Conservation (phyloP, 2,113 vertebrate species). For the Scortum barcoo region DNA sequence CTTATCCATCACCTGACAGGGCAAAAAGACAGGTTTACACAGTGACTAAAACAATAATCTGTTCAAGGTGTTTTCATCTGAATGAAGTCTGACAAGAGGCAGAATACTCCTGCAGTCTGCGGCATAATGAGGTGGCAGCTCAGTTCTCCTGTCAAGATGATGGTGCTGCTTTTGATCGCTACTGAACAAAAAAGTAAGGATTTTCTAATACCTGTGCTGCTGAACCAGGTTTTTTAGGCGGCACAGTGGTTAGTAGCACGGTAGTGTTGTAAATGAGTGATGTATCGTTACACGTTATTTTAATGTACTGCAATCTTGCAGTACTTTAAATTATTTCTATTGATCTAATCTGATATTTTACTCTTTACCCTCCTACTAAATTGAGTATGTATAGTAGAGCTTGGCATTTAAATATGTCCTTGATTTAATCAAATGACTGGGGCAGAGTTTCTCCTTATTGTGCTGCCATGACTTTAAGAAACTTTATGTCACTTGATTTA, state of each 20-base stretch:
- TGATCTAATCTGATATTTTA: conserved; percentile 1
- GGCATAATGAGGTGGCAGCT: conserved; percentile 7
- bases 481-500: conserved; percentile 30
- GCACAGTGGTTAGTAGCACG: neutral
- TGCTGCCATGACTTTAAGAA: neutral
- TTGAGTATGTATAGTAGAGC: neutral
- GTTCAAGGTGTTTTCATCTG: neutral
- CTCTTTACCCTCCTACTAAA: neutral
- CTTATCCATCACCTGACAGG: conserved; percentile 94
- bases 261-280: neutral
- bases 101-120: conserved; percentile 7
- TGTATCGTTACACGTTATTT: neutral
- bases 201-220: neutral
- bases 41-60: neutral
- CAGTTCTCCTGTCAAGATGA: conserved; percentile 8
- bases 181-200: neutral
- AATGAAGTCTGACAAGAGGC: conserved; percentile 4
- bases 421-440: neutral
- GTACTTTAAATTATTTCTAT: neutral
- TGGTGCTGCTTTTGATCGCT: neutral
- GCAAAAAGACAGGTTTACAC: conserved; percentile 9
- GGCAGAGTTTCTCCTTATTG: conserved; percentile 1
- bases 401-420: neutral
- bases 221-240: neutral
- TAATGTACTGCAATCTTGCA: neutral